A percentile compares a stretch with the other conserved stretches of the same genome.
phyloP scores from a whole-genome alignment of 2,888 invertebrate genomes.

The Chrysolina haemoptera region DNA sequence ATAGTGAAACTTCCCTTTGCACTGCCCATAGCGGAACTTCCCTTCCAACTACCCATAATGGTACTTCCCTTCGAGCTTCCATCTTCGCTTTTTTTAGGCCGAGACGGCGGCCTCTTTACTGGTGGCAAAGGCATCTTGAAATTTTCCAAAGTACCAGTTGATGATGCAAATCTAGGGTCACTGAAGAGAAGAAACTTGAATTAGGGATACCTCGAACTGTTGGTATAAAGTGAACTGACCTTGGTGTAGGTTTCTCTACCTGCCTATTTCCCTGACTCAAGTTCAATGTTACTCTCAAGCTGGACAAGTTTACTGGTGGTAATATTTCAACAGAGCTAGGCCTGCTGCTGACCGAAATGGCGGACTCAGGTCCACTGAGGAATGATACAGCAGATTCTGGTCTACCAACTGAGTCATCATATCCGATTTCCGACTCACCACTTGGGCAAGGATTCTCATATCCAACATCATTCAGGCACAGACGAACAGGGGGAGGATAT shows the following conservation, averaged over 20 bases:
- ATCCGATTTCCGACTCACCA: not conserved
- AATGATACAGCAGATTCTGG: not conserved
- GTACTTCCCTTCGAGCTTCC: not conserved
- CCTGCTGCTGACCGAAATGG: not conserved
- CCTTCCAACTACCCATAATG: not conserved
- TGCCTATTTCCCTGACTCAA: slow-evolving; percentile 15
- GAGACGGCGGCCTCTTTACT: slow-evolving; percentile 37
- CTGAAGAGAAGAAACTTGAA: not conserved
- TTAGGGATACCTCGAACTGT: not conserved
- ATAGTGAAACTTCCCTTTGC: too few relatives aligned
- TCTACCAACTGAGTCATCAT: not conserved
- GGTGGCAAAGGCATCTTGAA: slow-evolving; percentile 43
- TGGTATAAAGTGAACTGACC: not conserved
- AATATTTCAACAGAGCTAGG: not conserved
- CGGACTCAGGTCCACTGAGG: not conserved
- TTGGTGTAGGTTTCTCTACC: not conserved
- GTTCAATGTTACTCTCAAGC: slow-evolving; percentile 7
- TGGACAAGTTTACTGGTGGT: not conserved
- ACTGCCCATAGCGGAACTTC: not conserved
- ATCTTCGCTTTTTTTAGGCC: slow-evolving; percentile 27
- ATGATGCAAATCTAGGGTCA: not conserved
- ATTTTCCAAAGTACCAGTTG: not conserved
- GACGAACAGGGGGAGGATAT: not conserved
- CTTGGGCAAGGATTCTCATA: not conserved
- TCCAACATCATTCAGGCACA: slow-evolving; percentile 28